A percentile compares a stretch with the other conserved stretches of the same genome.
These are phyloP conservation scores for Crossocerus cetratus DNA, from an alignment of 2,888 invertebrate genomes.

Conservation along the genomic window DNA sequence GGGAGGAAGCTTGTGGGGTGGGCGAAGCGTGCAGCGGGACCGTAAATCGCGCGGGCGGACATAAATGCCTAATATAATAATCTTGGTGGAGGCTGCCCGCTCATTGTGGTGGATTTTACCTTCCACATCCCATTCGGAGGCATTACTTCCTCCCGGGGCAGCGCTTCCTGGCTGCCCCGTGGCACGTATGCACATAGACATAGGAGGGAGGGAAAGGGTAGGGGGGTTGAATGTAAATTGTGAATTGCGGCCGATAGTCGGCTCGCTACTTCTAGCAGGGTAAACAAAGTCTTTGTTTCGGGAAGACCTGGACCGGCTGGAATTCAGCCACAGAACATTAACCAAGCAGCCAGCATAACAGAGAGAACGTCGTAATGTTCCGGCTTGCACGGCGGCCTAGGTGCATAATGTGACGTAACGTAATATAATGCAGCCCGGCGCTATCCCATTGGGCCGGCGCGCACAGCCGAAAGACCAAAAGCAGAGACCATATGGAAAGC, in stretches of 20 bases:
- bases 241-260: constrained; percentile 47
- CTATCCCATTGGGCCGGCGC: constrained; percentile 47
- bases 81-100: constrained; percentile 18
- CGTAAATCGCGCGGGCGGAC: constrained; percentile 20
- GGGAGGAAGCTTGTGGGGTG: neutral
- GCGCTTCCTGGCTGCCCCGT: constrained; percentile 23
- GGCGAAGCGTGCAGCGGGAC: neutral
- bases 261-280: constrained; percentile 33
- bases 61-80: constrained; percentile 31
- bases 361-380: constrained; percentile 58
- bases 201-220: neutral
- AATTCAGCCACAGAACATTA: constrained; percentile 67
- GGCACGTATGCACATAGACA: too few species aligned
- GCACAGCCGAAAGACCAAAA: constrained; percentile 33
- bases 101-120: constrained; percentile 20
- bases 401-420: constrained; percentile 58
- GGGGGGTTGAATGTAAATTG: constrained; percentile 34
- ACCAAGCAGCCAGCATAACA: constrained; percentile 63
- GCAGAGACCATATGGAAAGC: constrained; percentile 49
- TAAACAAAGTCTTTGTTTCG: constrained; percentile 61
- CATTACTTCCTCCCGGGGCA: constrained; percentile 18
- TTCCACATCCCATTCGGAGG: constrained; percentile 14
- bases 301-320: constrained; percentile 54
- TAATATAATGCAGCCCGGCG: constrained; percentile 53
- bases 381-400: constrained; percentile 29